phyloP scores from a whole-genome alignment of 2,888 invertebrate species.

The Xylota segnis region DNA sequence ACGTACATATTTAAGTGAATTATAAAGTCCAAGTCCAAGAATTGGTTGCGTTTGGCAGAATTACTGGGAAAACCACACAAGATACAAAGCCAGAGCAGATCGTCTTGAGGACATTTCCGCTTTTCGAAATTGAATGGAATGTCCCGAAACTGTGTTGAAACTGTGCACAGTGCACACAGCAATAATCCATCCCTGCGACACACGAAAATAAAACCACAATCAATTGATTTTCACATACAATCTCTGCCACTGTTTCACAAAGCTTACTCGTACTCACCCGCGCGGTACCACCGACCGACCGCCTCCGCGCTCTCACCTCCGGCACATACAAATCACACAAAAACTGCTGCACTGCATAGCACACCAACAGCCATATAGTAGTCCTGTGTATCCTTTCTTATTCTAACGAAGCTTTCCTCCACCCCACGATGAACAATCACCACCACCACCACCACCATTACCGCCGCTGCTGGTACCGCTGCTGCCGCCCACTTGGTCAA shows the following conservation, averaged over 20 bases:
- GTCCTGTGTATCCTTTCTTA: background rate
- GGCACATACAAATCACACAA: background rate
- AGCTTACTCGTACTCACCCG: background rate
- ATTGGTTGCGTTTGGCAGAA: no score
- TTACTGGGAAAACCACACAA: background rate
- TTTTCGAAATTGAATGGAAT: background rate
- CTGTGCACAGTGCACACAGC: background rate
- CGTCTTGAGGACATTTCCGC: background rate
- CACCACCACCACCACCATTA: background rate
- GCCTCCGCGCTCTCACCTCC: background rate
- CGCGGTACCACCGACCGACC: background rate
- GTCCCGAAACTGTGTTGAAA: no score
- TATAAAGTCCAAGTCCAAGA: no score
- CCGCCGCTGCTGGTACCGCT: no score
- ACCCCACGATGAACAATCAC: background rate
- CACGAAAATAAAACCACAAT: conserved; percentile 14
- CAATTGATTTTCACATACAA: conserved; percentile 63
- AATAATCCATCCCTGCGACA: conserved; percentile 26
- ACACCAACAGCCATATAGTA: background rate
- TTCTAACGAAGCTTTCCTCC: background rate
- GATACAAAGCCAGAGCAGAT: background rate
- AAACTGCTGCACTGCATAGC: background rate
- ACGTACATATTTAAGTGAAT: no score
- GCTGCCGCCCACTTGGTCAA: background rate
- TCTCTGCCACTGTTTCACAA: conserved; percentile 10